Percentiles rank a stretch among this genome's conserved stretches.
phyloP scores from a whole-genome alignment of 2,888 invertebrate species.

The Sesamia inferens region DNA sequence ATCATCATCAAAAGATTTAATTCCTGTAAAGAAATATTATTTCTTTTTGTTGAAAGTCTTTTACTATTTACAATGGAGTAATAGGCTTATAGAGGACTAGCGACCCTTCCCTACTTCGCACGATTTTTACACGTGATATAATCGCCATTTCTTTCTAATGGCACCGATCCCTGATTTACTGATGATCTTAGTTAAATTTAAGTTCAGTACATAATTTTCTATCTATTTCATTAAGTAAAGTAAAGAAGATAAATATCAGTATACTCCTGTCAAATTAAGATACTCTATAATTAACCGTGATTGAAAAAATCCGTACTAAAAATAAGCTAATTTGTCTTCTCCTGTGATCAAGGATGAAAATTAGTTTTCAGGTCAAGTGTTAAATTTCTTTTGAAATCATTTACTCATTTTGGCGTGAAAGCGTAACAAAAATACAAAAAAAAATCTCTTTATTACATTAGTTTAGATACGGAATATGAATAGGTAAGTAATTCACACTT shows the following conservation, averaged over 20 bases:
- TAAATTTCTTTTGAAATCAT: background rate
- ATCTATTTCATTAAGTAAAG: no score
- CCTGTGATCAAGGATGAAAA: no score
- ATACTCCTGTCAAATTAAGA: no score
- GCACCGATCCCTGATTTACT: no score
- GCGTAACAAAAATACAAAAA: background rate
- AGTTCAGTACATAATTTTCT: no score
- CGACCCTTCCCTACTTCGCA: background rate
- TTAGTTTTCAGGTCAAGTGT: background rate
- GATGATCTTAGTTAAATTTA: no score
- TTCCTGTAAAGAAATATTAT: constrained; percentile 46
- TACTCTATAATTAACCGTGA: no score
- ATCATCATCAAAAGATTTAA: constrained; percentile 47
- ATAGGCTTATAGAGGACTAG: constrained; percentile 21
- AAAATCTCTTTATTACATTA: background rate
- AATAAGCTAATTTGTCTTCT: background rate
- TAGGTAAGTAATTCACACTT: background rate
- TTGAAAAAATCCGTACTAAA: no score
- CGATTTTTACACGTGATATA: background rate
- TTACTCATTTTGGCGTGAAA: no score
- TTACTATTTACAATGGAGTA: constrained; percentile 14
- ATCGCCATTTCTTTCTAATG: background rate
- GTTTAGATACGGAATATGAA: background rate
- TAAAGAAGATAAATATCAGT: no score
- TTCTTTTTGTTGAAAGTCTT: constrained; percentile 18